These are phyloP conservation scores for Coelopa pilipes DNA, from an alignment of 2,888 invertebrate species.

Conservation along the genomic window DNA sequence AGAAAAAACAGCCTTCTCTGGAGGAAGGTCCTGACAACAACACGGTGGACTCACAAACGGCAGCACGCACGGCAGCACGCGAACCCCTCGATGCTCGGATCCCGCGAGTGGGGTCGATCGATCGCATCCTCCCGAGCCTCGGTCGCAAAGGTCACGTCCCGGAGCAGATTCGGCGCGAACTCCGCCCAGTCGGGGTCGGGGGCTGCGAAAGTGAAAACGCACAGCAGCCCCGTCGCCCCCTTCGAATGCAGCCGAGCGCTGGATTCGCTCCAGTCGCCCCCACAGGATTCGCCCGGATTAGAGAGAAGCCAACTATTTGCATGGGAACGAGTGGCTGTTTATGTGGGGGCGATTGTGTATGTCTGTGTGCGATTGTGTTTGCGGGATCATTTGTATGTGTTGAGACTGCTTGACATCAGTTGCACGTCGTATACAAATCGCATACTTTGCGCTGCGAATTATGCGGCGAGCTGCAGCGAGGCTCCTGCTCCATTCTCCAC, in stretches of 20 bases:
- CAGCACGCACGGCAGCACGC: too few species aligned
- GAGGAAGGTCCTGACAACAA: too few species aligned
- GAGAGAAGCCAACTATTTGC: not conserved
- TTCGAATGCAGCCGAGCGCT: not conserved
- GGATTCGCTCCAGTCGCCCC: too few species aligned
- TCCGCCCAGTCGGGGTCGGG: too few species aligned
- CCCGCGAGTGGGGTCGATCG: too few species aligned
- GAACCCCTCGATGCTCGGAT: not conserved
- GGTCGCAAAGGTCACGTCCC: too few species aligned
- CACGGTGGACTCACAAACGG: too few species aligned
- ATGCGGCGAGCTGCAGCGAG: not conserved
- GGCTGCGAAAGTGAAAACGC: too few species aligned
- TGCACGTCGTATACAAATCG: slow-evolving; percentile 40
- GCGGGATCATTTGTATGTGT: slow-evolving; percentile 1
- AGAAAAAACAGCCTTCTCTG: too few species aligned
- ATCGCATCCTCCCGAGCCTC: too few species aligned
- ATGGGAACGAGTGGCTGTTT: slow-evolving; percentile 1
- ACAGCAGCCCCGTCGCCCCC: not conserved
- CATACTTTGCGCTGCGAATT: slow-evolving; percentile 36
- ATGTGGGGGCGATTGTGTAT: not conserved
- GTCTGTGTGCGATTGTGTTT: slow-evolving; percentile 5
- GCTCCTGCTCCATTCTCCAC: too few species aligned
- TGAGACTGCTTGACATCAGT: slow-evolving; percentile 22
- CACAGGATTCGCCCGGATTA: not conserved
- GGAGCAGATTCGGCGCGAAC: too few species aligned